A percentile compares a stretch with the other conserved stretches of the same genome.
These are phyloP conservation scores for Neoaliturus tenellus DNA, from an alignment of 2,888 invertebrate species.

Conservation along the genomic window DNA sequence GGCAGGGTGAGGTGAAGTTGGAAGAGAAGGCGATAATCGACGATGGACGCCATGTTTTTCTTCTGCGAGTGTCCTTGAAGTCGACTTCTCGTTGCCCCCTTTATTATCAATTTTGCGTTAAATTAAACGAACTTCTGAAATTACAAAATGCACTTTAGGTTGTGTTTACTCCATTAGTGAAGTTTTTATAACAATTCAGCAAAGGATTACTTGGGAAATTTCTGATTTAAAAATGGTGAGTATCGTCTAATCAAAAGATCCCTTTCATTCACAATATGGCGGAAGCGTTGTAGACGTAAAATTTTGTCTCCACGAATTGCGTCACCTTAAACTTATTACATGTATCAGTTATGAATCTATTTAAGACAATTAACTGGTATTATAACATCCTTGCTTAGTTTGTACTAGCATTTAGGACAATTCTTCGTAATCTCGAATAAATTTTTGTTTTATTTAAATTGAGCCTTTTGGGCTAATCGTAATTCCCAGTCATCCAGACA, in stretches of 20 bases:
- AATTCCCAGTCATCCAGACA: no score
- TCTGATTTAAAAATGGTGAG: slow-evolving; percentile 65
- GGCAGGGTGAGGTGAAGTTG: slow-evolving; percentile 1
- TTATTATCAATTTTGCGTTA: not conserved
- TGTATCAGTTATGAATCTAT: not conserved
- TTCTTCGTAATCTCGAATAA: no score
- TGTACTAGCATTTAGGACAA: no score
- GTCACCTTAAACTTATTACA: not conserved
- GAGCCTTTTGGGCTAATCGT: no score
- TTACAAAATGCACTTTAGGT: slow-evolving; percentile 14
- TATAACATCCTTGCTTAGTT: no score
- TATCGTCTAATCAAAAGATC: not conserved
- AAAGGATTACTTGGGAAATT: slow-evolving; percentile 65
- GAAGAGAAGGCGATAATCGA: slow-evolving; percentile 35
- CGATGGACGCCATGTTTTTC: slow-evolving; percentile 48
- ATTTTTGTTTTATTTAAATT: no score
- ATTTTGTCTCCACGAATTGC: not conserved
- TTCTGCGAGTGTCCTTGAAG: slow-evolving; percentile 35
- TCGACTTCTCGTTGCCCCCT: not conserved
- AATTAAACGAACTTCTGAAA: not conserved
- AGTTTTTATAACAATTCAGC: not conserved
- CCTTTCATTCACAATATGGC: slow-evolving; percentile 51
- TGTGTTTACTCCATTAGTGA: not conserved
- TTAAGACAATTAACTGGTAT: not conserved
- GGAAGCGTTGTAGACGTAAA: slow-evolving; percentile 18